These are phyloP conservation scores for Nezara viridula DNA, from an alignment of 2,888 invertebrate species.

Conservation along the genomic window DNA sequence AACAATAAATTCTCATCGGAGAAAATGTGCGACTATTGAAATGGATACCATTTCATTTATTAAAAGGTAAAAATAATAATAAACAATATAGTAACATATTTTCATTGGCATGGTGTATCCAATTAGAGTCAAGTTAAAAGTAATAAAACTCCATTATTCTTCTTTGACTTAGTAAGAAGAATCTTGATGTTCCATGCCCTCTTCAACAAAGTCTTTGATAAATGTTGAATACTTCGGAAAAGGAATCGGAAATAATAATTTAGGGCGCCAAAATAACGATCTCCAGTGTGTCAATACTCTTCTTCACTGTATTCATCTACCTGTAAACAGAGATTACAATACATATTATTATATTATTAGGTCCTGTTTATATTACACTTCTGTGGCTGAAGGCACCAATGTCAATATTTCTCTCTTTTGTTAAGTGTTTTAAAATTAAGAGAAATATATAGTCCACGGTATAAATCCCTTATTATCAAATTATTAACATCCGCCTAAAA, in stretches of 20 bases:
- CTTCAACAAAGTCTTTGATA: not conserved
- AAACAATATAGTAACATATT: not conserved
- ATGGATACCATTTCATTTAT: constrained; percentile 36
- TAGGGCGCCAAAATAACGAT: not conserved
- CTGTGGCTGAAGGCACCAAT: no score
- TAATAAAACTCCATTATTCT: not conserved
- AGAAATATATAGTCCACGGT: no score
- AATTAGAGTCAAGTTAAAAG: not conserved
- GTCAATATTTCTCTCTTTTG: no score
- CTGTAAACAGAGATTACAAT: not conserved
- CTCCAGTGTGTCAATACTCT: not conserved
- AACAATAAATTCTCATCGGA: not conserved
- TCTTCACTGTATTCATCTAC: constrained; percentile 3
- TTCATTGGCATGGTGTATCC: not conserved
- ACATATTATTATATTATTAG: no score
- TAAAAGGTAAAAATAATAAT: not conserved
- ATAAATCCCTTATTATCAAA: no score
- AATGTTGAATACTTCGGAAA: not conserved
- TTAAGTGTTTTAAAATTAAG: no score
- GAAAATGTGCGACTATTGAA: not conserved
- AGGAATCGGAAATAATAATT: not conserved
- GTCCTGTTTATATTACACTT: no score
- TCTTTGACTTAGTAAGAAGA: not conserved
- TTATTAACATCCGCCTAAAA: no score
- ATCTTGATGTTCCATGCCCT: not conserved